phyloP scores from a whole-genome alignment of 37 sponge, comb jelly and placozoan species.

The Spongilla lacustris region DNA sequence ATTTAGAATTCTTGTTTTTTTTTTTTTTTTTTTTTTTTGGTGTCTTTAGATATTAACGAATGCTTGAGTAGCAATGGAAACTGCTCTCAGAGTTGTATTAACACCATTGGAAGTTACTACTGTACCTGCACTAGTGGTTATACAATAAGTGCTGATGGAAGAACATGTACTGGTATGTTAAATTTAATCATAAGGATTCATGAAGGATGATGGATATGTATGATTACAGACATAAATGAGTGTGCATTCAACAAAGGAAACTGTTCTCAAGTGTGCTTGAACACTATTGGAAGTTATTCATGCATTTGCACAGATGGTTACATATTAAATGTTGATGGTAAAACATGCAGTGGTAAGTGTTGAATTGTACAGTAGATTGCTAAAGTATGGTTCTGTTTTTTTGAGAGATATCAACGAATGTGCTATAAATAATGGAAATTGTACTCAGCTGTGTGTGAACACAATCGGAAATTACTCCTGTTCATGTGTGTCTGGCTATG shows the following conservation, averaged over 20 bases:
- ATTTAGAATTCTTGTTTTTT: too few species aligned
- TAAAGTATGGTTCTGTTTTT: neutral
- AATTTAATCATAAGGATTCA: too few species aligned
- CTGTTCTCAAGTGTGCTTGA: slow-evolving; percentile 8
- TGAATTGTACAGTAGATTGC: neutral
- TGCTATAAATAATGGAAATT: neutral
- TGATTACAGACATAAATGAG: slow-evolving; percentile 37
- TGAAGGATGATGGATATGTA: too few species aligned
- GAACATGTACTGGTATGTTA: neutral
- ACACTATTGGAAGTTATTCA: slow-evolving; percentile 12
- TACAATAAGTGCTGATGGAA: neutral
- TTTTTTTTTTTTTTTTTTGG: too few species aligned
- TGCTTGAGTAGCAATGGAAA: too few species aligned
- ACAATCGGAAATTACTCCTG: neutral
- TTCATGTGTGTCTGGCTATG: neutral
- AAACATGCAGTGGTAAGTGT: neutral
- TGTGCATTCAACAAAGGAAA: neutral
- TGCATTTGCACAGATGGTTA: slow-evolving; percentile 20
- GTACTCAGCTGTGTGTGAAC: neutral
- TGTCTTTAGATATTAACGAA: too few species aligned
- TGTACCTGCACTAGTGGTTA: too few species aligned
- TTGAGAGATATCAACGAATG: neutral
- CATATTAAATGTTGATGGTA: neutral
- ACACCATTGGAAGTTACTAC: too few species aligned
- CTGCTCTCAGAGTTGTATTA: too few species aligned